A percentile compares a stretch with the other conserved stretches of the same genome.
Conservation (phyloP, 2,888 invertebrate species). For the Dicyrtomina minuta region DNA sequence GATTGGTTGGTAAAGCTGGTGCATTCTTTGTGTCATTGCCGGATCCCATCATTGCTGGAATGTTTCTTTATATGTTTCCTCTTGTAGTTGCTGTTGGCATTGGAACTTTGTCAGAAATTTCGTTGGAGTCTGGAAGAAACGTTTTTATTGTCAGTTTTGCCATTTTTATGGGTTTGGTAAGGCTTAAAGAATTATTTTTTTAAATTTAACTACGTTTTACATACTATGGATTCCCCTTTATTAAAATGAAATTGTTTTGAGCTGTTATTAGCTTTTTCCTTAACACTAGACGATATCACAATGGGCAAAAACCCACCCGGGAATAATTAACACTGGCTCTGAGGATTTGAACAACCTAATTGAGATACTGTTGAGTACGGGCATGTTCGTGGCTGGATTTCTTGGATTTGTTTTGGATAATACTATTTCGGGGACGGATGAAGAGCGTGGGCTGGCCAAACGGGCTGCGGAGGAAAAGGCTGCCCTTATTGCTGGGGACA, state of each 20-base stretch:
- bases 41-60: too few relatives aligned
- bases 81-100: slow-evolving; percentile 79
- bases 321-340: slow-evolving; percentile 66
- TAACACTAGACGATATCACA: slow-evolving; percentile 61
- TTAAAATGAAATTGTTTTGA: too few relatives aligned
- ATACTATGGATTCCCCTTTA: too few relatives aligned
- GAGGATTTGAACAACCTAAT: slow-evolving; percentile 67
- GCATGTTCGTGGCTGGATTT: slow-evolving; percentile 73
- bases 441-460: slow-evolving; percentile 72
- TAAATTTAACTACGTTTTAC: too few relatives aligned
- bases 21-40: too few relatives aligned
- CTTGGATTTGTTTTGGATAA: slow-evolving; percentile 74
- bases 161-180: slow-evolving; percentile 75
- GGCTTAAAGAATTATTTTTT: too few relatives aligned
- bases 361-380: slow-evolving; percentile 73
- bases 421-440: slow-evolving; percentile 72
- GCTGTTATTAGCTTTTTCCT: too few relatives aligned
- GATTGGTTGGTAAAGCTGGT: slow-evolving; percentile 73
- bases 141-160: slow-evolving; percentile 86
- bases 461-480: slow-evolving; percentile 53
- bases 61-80: slow-evolving; percentile 80
- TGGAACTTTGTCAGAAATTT: slow-evolving; percentile 75
- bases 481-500: slow-evolving; percentile 33
- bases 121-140: slow-evolving; percentile 80
- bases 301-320: slow-evolving; percentile 70